Conservation (phyloP, 1,140 invertebrate species). For the Aphaenogaster ashmeadi region DNA sequence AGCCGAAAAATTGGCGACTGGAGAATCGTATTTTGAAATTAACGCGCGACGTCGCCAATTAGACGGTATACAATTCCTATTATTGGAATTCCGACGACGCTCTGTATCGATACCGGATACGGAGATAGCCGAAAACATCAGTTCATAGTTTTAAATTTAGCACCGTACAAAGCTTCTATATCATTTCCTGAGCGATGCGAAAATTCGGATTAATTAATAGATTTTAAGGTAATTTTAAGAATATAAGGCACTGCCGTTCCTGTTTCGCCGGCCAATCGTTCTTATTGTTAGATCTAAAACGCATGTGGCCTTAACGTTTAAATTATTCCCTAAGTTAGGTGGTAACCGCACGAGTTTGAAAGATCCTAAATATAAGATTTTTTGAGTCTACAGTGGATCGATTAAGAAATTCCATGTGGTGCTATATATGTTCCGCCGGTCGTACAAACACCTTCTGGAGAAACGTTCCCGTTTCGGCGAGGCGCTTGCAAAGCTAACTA, state of each 20-base stretch:
- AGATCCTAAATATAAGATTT: slow-evolving; percentile 31
- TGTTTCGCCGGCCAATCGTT: slow-evolving; percentile 27
- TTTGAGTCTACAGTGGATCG: neutral
- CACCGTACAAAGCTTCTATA: slow-evolving; percentile 5
- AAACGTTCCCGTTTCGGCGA: slow-evolving; percentile 44
- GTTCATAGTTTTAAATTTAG: neutral
- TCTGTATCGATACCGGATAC: slow-evolving; percentile 16
- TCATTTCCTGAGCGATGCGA: neutral
- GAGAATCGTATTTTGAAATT: slow-evolving; percentile 36
- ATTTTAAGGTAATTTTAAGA: slow-evolving; percentile 11
- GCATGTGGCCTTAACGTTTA: slow-evolving; percentile 10
- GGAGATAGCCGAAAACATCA: slow-evolving; percentile 11
- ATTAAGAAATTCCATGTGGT: slow-evolving; percentile 28
- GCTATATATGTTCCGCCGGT: neutral
- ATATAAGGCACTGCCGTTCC: slow-evolving; percentile 22
- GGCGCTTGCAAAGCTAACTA: slow-evolving; percentile 44
- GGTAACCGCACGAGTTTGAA: neutral
- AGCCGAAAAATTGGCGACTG: neutral
- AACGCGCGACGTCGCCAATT: slow-evolving; percentile 14
- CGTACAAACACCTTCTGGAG: slow-evolving; percentile 35
- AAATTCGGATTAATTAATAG: slow-evolving; percentile 21
- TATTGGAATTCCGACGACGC: slow-evolving; percentile 29
- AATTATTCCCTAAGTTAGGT: slow-evolving; percentile 10
- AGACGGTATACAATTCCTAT: slow-evolving; percentile 6
- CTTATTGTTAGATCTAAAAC: slow-evolving; percentile 14